These are phyloP conservation scores for Odontocerum albicorne DNA, from an alignment of 2,888 invertebrate genomes.

Conservation along the genomic window DNA sequence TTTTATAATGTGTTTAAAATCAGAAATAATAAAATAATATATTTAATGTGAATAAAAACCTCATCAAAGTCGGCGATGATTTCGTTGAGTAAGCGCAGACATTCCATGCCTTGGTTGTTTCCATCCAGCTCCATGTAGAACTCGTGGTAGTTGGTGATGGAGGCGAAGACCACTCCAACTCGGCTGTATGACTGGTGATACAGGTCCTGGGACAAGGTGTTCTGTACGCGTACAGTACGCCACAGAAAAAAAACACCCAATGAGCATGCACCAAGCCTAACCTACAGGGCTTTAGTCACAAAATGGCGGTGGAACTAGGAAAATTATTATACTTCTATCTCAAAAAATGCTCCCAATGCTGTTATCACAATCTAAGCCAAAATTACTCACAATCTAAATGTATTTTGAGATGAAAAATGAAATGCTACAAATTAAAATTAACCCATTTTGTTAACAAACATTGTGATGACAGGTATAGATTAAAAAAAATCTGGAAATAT, in stretches of 20 bases:
- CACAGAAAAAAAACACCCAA: constrained; percentile 42
- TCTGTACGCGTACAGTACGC: constrained; percentile 47
- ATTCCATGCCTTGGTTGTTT: constrained; percentile 90
- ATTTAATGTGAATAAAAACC: constrained; percentile 49
- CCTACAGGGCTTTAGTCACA: constrained; percentile 35
- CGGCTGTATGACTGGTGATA: constrained; percentile 91
- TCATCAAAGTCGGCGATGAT: constrained; percentile 95
- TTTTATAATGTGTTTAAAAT: not conserved
- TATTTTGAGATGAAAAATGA: too few species aligned
- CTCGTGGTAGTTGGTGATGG: constrained; percentile 92
- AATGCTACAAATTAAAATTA: too few species aligned
- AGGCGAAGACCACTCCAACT: constrained; percentile 89
- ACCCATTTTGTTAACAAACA: too few species aligned
- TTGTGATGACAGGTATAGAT: too few species aligned
- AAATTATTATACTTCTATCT: constrained; percentile 19
- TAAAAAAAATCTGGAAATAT: too few species aligned
- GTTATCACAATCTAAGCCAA: too few species aligned
- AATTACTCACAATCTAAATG: too few species aligned
- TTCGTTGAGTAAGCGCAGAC: constrained; percentile 83
- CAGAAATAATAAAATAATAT: not conserved
- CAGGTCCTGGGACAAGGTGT: constrained; percentile 74
- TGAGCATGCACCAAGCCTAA: constrained; percentile 37
- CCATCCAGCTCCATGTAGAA: constrained; percentile 92
- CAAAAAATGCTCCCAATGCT: too few species aligned
- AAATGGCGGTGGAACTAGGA: constrained; percentile 29